Base-by-base conservation (phyloP, 2,113 vertebrate species). In the Ariopsis seemanni region DNA sequence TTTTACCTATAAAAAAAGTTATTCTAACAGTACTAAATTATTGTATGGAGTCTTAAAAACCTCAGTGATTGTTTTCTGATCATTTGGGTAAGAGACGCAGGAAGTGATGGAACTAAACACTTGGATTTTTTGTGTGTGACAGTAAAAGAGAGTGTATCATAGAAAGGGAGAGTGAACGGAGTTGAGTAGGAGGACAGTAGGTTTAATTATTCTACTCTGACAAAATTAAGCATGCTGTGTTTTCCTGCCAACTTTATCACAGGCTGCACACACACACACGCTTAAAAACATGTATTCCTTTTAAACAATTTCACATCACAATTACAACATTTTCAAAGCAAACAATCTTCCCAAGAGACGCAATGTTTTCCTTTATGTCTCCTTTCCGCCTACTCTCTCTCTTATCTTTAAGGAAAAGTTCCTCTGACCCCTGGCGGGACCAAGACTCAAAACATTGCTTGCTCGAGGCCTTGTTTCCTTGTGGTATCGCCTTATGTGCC, bases 331-430 rank as follows among this genome's bases (percentile, higher is more conserved):
- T 85, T 67, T 86, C 71, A 86, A 88, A 83, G 84, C 80, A 85
- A 50, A 82, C 57, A 22, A 25, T 58, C 55, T 90, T 67, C 88
- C 87, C 85, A 77, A 88, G 86, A 89, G 83, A 81, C 57, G 8
- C 50, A 84, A 65, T 69, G 82, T 79, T 88, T 90, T 88, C 50
- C 81, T 85, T 89, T 79, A 88, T 72, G 58, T 84, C 88, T 88
- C 82, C 86, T 83, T 86, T 88, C 74, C 84, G 27, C 75, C 62
- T 87, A 60, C 86, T 87, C 84, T 79, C 58, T 65, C 42, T 83
- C 88, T 89, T 90, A 90, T 90, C 88, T 90, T 83, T 84, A 86
- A 89, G 88, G 90, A 89, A 90, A 90, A 89, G 86, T 89, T 81
- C 84, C 81, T 86, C 88, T 90, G 88, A 89, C 88, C 88, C 84